Conservation (phyloP, 2,113 vertebrate genomes). For the Phaethornis superciliosus region DNA sequence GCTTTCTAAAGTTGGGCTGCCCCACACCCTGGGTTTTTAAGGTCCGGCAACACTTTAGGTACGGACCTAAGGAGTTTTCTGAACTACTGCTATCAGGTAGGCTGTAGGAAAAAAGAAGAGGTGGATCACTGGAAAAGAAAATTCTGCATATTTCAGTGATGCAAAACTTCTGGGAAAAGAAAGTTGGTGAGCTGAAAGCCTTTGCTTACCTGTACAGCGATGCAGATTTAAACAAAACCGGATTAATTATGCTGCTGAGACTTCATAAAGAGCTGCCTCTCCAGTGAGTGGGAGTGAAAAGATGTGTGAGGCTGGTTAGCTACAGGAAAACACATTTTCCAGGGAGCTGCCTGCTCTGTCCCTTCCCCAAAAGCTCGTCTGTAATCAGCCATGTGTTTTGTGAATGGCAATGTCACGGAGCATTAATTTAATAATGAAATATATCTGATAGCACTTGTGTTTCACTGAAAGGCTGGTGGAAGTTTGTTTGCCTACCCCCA, state of each 20-base stretch:
- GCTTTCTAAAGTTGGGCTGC: background rate
- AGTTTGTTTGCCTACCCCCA: background rate
- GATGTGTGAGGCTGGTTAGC: background rate
- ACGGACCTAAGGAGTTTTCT: fast-evolving
- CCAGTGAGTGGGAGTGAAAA: conserved; percentile 3
- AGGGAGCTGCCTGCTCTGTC: background rate
- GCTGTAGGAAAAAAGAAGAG: background rate
- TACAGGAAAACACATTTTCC: background rate
- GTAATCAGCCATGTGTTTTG: background rate
- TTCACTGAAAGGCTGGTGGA: background rate
- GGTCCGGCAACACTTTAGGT: fast-evolving
- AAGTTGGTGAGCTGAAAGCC: background rate
- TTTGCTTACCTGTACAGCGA: background rate
- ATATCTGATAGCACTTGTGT: background rate
- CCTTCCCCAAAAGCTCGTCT: background rate
- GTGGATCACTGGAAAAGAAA: background rate
- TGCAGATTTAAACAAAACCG: conserved; percentile 50
- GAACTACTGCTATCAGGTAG: background rate
- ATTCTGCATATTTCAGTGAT: background rate
- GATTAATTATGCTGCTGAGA: background rate
- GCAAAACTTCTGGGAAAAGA: conserved; percentile 33
- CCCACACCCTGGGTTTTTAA: background rate
- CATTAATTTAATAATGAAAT: background rate
- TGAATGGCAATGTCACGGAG: background rate
- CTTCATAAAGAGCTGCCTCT: background rate